Percentiles rank a stretch among this genome's conserved stretches.
These are phyloP conservation scores for Ypsolopha sequella DNA, from an alignment of 2,888 invertebrate genomes.

Conservation along the genomic window DNA sequence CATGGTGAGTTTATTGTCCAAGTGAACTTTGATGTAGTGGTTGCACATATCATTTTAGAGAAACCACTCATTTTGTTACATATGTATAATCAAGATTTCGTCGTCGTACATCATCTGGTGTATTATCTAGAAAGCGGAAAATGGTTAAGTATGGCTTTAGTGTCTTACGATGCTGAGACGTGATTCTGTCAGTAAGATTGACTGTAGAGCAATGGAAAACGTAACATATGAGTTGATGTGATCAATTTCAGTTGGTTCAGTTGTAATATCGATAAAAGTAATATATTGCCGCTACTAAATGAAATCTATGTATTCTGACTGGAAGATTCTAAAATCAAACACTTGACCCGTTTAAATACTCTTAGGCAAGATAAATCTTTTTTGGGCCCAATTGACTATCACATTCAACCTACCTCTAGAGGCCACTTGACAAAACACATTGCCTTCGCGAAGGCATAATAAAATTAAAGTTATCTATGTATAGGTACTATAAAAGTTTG, in stretches of 20 bases:
- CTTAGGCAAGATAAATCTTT: background rate
- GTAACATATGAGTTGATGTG: conserved; percentile 6
- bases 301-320: background rate
- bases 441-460: conserved; percentile 6
- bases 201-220: conserved; percentile 19
- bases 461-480: no score
- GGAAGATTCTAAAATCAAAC: background rate
- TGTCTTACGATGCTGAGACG: conserved; percentile 15
- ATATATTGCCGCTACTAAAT: no score
- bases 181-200: background rate
- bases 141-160: conserved; percentile 32
- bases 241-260: no score
- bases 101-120: conserved; percentile 12
- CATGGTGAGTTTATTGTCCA: background rate
- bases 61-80: conserved; percentile 1
- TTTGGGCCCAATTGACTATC: conserved; percentile 6
- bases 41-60: background rate
- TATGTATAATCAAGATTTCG: conserved; percentile 4
- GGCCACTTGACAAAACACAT: conserved; percentile 22
- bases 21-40: background rate
- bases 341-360: background rate
- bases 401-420: conserved; percentile 13
- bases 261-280: no score
- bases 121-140: conserved; percentile 39
- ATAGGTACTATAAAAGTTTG: no score